phyloP scores from a whole-genome alignment of 1,140 invertebrate species.

The Coboldia fuscipes region DNA sequence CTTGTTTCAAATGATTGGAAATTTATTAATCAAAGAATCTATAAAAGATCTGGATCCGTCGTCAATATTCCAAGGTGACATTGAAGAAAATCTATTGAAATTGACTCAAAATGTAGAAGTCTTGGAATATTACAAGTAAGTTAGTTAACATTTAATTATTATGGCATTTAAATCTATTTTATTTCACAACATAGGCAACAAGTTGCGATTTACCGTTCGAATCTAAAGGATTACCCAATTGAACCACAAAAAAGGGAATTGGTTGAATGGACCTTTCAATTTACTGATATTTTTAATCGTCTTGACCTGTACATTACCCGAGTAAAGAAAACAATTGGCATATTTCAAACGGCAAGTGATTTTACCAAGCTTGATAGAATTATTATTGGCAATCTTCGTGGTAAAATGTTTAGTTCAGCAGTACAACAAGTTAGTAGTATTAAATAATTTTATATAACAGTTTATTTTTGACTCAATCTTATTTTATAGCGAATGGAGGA shows the following conservation, averaged over 20 bases:
- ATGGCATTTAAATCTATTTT: too few relatives aligned
- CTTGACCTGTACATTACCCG: constrained; percentile 36
- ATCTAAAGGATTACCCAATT: constrained; percentile 22
- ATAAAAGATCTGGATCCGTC: constrained; percentile 23
- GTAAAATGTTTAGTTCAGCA: constrained; percentile 29
- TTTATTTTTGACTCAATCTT: too few relatives aligned
- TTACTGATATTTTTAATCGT: constrained; percentile 37
- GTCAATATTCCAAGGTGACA: constrained; percentile 42
- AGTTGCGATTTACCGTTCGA: constrained; percentile 28
- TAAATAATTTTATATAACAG: too few relatives aligned
- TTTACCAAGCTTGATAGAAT: constrained; percentile 63
- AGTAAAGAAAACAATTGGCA: constrained; percentile 25
- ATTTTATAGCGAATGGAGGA: too few relatives aligned
- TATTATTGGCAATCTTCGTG: constrained; percentile 50
- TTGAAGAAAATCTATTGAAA: constrained; percentile 28
- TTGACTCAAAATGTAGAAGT: constrained; percentile 19
- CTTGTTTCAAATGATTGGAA: constrained; percentile 42
- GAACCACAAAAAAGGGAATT: constrained; percentile 17
- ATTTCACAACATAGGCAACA: constrained; percentile 12
- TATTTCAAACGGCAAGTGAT: constrained; percentile 45
- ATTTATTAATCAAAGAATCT: constrained; percentile 40
- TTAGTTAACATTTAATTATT: too few relatives aligned
- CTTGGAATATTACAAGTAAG: constrained; percentile 20
- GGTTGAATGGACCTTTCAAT: constrained; percentile 42
- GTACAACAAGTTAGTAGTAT: constrained; percentile 25